Conservation (phyloP, 2,797 vertebrate genomes). For the Salmo trutta region DNA sequence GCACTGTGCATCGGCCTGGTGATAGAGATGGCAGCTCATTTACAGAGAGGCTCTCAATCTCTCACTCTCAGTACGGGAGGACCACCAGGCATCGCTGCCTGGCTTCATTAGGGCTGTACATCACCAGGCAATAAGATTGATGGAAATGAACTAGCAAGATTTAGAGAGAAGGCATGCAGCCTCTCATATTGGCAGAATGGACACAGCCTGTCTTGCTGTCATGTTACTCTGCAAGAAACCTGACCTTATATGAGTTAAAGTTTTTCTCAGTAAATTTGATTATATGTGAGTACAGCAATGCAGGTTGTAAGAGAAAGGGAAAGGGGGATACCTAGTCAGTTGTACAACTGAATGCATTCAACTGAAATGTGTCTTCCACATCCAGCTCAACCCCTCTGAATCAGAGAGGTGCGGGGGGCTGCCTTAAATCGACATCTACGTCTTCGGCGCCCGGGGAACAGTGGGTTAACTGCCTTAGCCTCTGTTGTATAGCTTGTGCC, state of each 20-base stretch:
- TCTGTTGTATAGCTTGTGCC: background rate
- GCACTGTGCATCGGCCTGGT: conserved; percentile 8
- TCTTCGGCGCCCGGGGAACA: too few relatives aligned
- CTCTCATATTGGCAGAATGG: background rate
- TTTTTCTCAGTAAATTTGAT: background rate
- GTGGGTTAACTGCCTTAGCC: background rate
- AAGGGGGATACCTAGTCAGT: too few relatives aligned
- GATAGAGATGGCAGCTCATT: conserved; percentile 28
- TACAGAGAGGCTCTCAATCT: conserved; percentile 28
- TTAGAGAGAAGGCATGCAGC: background rate
- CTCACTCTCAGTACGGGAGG: conserved; percentile 14
- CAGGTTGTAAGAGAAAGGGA: background rate
- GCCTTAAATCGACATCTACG: too few relatives aligned
- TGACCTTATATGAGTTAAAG: background rate
- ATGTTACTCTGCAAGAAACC: conserved; percentile 4
- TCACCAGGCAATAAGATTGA: conserved; percentile 2
- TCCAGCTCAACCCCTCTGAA: too few relatives aligned
- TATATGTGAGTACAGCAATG: background rate
- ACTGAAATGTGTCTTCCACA: too few relatives aligned
- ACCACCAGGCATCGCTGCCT: background rate
- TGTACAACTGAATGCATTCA: too few relatives aligned
- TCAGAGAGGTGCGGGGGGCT: too few relatives aligned
- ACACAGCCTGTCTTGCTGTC: background rate
- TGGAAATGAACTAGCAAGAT: conserved; percentile 17
- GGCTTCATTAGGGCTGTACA: conserved; percentile 18